These are phyloP conservation scores for Falco cherrug DNA, from an alignment of 2,797 vertebrate species.

Conservation along the genomic window DNA sequence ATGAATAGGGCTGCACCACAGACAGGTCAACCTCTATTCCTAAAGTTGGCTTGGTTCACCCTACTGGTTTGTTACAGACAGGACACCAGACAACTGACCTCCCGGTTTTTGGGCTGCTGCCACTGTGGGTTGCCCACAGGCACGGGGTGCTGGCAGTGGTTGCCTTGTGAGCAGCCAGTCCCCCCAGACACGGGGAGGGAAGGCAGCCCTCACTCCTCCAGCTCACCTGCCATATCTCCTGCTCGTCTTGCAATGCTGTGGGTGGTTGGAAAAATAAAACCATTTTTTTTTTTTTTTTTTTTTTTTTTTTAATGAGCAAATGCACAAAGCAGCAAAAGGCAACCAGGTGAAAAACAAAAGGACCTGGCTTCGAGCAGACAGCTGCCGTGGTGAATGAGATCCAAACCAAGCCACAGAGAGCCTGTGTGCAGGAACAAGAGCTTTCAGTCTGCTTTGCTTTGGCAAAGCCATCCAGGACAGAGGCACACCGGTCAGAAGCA, in stretches of 20 bases:
- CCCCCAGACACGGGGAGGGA: not conserved
- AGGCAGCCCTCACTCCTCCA: not conserved
- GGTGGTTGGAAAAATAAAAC: not conserved
- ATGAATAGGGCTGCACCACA: accelerated
- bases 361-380: not conserved
- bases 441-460: not conserved
- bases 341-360: not conserved
- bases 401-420: not conserved
- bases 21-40: not conserved
- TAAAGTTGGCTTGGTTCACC: not conserved
- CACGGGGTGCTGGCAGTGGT: not conserved
- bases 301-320: not conserved
- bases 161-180: not conserved
- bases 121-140: not conserved
- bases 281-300: not conserved
- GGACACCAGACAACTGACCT: not conserved
- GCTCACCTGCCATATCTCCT: not conserved
- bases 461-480: not conserved
- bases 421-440: not conserved
- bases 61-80: not conserved
- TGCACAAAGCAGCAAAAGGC: not conserved
- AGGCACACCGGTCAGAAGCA: not conserved
- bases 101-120: not conserved
- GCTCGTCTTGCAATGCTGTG: not conserved
- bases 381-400: not conserved